phyloP scores from a whole-genome alignment of 2,113 vertebrate species.

The Oreochromis tanganicae region DNA sequence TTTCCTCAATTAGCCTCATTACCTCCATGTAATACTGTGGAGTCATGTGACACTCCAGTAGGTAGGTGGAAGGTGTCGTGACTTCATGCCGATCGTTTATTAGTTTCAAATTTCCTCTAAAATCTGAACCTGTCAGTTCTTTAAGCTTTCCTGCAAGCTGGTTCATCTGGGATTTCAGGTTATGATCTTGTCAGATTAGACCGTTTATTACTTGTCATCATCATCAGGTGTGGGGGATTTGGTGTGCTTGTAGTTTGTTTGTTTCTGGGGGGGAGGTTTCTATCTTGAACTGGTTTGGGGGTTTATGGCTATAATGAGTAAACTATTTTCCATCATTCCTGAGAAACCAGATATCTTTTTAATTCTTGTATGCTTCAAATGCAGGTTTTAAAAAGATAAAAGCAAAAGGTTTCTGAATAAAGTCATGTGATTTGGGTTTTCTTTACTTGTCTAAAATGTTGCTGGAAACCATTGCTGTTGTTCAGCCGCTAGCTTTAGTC shows the following conservation, averaged over 20 bases:
- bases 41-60: conserved; percentile 69
- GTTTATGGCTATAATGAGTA: neutral
- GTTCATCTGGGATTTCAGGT: neutral
- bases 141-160: neutral
- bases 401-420: neutral
- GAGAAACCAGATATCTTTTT: neutral
- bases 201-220: neutral
- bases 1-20: conserved; percentile 73
- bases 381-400: neutral
- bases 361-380: neutral
- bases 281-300: neutral
- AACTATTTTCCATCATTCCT: neutral
- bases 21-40: conserved; percentile 62
- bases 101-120: neutral
- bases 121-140: neutral
- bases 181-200: neutral
- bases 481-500: neutral
- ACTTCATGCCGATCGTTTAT: conserved; percentile 27
- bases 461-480: neutral
- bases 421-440: neutral
- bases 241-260: neutral
- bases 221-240: neutral
- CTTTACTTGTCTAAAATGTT: neutral
- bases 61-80: conserved; percentile 69
- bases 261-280: neutral